A percentile compares a stretch with the other conserved stretches of the same genome.
Evolutionary conservation across 1,140 invertebrate species (phyloP).

Genomic region (Zaprionus davidi): DNA sequence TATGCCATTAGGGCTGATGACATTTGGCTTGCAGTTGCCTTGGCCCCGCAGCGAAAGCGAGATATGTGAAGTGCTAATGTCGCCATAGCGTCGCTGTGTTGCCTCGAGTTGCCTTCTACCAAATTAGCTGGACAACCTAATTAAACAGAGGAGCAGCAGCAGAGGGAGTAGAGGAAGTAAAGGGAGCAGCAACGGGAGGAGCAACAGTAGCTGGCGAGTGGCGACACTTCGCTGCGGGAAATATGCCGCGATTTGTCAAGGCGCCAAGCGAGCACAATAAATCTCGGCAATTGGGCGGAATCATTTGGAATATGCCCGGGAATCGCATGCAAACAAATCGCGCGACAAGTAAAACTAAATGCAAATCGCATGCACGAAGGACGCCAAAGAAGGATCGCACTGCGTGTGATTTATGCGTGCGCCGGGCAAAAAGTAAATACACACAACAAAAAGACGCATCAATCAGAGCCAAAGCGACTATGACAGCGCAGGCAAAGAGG

Average conservation of each 20-base stretch:
- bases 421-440: conserved; percentile 28
- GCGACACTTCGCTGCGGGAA: background rate
- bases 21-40: conserved; percentile 55
- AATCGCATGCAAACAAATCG: conserved; percentile 53
- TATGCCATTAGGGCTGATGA: conserved; percentile 81
- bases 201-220: background rate
- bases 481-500: conserved; percentile 22
- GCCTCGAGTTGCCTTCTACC: background rate
- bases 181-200: background rate
- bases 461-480: conserved; percentile 42
- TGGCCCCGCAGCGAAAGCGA: background rate
- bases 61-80: conserved; percentile 74
- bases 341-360: conserved; percentile 60
- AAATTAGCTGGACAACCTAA: conserved; percentile 17
- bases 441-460: conserved; percentile 45
- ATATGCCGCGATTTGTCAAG: conserved; percentile 58
- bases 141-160: background rate
- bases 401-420: conserved; percentile 59
- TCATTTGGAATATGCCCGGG: conserved; percentile 19
- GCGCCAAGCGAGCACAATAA: conserved; percentile 25
- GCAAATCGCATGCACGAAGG: conserved; percentile 71
- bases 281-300: conserved; percentile 28
- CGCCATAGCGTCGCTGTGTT: background rate
- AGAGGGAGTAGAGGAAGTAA: background rate
- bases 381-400: conserved; percentile 1